Evolutionary conservation across 2,113 vertebrate genomes (phyloP).

Genomic region (Alexandromys fortis): DNA sequence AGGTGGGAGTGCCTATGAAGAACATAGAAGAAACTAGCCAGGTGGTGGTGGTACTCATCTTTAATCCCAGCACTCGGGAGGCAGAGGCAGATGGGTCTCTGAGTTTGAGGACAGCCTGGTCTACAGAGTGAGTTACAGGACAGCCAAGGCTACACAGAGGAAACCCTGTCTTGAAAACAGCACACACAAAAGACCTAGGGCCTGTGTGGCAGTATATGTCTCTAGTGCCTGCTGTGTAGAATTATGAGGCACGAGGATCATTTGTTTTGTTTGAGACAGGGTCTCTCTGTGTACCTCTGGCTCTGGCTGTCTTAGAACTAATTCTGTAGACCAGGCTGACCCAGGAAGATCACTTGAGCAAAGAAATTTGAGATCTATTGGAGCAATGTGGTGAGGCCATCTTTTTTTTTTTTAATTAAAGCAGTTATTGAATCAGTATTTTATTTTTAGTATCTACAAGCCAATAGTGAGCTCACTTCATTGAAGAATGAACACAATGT

Average conservation of each 20-base stretch:
- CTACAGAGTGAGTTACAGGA: background rate
- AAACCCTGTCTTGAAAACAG: background rate
- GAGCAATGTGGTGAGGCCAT: background rate
- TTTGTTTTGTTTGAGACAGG: background rate
- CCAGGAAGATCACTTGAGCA: background rate
- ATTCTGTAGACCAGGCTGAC: background rate
- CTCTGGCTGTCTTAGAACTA: background rate
- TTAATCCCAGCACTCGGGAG: background rate
- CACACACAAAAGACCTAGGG: background rate
- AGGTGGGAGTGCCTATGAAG: background rate
- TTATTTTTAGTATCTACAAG: slow-evolving; percentile 91
- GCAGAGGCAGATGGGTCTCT: background rate
- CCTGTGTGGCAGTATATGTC: background rate
- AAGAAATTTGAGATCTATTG: background rate
- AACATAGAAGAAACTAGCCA: background rate
- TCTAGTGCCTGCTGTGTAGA: background rate
- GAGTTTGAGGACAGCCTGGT: background rate
- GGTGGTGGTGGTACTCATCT: background rate
- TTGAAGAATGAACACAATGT: slow-evolving; percentile 89
- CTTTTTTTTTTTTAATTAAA: slow-evolving; percentile 76
- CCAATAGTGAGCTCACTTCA: slow-evolving; percentile 89
- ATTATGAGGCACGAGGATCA: background rate
- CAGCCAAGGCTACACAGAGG: background rate
- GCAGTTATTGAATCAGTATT: slow-evolving; percentile 90
- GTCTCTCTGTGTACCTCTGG: background rate